Conservation (phyloP, 2,113 vertebrate species). For the Pholis gunnellus region DNA sequence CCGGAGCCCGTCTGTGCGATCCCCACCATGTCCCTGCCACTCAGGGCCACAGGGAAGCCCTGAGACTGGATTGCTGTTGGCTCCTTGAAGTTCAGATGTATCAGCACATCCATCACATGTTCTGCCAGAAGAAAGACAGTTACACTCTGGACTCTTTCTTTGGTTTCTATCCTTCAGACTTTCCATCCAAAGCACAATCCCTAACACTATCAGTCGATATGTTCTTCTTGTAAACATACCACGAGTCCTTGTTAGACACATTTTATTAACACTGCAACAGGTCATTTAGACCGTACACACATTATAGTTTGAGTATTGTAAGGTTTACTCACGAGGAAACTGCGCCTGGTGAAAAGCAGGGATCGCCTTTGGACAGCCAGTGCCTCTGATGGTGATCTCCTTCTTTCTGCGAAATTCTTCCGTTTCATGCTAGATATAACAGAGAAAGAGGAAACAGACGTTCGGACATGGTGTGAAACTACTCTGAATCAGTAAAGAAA, state of each 20-base stretch:
- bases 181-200: background rate
- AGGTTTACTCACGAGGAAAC: slow-evolving; percentile 92
- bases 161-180: background rate
- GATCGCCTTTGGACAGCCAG: slow-evolving; percentile 91
- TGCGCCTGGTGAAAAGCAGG: slow-evolving; percentile 93
- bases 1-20: slow-evolving; percentile 98
- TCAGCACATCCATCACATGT: slow-evolving; percentile 95
- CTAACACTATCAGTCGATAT: background rate
- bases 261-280: background rate
- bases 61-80: slow-evolving; percentile 97
- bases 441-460: background rate
- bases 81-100: slow-evolving; percentile 96
- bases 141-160: background rate
- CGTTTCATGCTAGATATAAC: slow-evolving; percentile 87
- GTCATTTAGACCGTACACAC: background rate
- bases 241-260: background rate
- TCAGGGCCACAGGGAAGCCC: slow-evolving; percentile 95
- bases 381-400: slow-evolving; percentile 93
- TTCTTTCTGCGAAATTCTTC: slow-evolving; percentile 94
- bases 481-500: background rate
- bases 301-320: background rate
- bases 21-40: slow-evolving; percentile 98
- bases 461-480: background rate
- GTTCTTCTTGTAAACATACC: background rate
- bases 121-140: slow-evolving; percentile 79